Evolutionary conservation across 2,113 vertebrate species (phyloP).

Genomic region (Holacanthus passer): DNA sequence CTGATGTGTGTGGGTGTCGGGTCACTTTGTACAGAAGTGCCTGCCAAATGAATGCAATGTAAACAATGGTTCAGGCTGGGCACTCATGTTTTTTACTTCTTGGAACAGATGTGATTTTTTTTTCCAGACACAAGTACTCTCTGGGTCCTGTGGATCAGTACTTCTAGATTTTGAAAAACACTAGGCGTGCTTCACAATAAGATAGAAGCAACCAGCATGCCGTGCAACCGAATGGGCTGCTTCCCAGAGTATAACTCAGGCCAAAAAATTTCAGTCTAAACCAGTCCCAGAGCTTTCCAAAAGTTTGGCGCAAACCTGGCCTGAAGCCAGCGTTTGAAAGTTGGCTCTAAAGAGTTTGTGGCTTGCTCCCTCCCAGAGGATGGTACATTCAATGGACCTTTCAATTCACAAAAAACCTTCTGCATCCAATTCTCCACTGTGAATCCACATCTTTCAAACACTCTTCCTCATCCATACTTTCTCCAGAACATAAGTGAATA

Average conservation of each 20-base stretch:
- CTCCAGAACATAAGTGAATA: too few relatives aligned
- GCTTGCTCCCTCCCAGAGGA: not conserved
- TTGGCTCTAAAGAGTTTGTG: not conserved
- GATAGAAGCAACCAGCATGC: not conserved
- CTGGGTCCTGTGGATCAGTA: not conserved
- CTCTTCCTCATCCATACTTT: not conserved
- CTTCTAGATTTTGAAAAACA: not conserved
- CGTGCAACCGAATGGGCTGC: not conserved
- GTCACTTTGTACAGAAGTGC: not conserved
- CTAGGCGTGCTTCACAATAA: not conserved
- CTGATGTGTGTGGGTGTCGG: not conserved
- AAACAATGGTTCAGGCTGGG: not conserved
- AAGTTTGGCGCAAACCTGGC: not conserved
- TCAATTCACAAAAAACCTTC: not conserved
- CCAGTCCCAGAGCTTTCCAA: not conserved
- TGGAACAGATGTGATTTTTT: not conserved
- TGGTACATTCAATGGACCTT: not conserved
- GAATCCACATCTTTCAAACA: not conserved
- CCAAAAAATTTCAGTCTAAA: slow-evolving; percentile 4
- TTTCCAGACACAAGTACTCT: not conserved
- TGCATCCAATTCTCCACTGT: slow-evolving; percentile 6
- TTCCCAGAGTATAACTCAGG: not conserved
- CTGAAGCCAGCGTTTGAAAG: not conserved
- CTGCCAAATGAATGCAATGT: not conserved
- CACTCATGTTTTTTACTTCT: not conserved